phyloP scores from a whole-genome alignment of 2,113 vertebrate species.

The Struthidea cinerea region DNA sequence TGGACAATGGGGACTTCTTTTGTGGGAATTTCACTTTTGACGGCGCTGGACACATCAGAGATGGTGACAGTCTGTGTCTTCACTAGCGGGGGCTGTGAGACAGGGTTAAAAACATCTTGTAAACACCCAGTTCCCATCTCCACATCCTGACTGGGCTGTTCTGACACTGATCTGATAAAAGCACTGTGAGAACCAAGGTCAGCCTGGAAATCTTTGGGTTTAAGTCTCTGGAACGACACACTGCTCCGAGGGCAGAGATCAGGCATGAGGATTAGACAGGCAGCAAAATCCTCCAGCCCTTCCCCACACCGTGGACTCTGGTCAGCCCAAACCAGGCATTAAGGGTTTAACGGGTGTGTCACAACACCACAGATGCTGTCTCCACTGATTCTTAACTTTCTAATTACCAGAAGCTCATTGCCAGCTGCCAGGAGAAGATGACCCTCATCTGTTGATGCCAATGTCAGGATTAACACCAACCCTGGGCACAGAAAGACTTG shows the following conservation, averaged over 20 bases:
- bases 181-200: slow-evolving; percentile 15
- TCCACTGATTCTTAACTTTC: neutral
- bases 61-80: slow-evolving; percentile 96
- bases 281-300: neutral
- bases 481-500: neutral
- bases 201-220: neutral
- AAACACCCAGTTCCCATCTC: neutral
- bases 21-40: slow-evolving; percentile 83
- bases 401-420: neutral
- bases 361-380: neutral
- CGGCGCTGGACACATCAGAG: slow-evolving; percentile 83
- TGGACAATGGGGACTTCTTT: slow-evolving; percentile 92
- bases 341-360: neutral
- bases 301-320: neutral
- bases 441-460: neutral
- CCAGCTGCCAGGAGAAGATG: neutral
- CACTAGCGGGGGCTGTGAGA: slow-evolving; percentile 85
- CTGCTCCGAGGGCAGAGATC: neutral
- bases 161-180: slow-evolving; percentile 77
- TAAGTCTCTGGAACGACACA: neutral
- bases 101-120: slow-evolving; percentile 29
- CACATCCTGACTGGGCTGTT: neutral
- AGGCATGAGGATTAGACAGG: neutral
- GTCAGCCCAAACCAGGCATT: neutral
- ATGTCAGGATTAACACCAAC: neutral